Evolutionary conservation across 2,113 vertebrate species (phyloP).

Genomic region (Lethenteron camtschaticum): DNA sequence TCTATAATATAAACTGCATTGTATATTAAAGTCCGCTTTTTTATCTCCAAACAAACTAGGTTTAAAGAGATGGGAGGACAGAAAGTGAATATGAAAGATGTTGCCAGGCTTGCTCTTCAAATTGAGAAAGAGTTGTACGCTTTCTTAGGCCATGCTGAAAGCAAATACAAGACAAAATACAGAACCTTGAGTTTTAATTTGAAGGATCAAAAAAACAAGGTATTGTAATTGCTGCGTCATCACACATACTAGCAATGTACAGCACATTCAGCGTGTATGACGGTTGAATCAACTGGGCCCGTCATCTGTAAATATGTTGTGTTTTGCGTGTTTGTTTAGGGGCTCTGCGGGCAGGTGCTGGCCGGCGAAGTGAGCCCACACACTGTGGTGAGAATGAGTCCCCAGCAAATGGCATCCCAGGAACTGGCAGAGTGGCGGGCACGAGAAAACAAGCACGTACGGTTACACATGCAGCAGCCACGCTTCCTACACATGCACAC

Average conservation of each 20-base stretch:
- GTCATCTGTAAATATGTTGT: too few relatives aligned
- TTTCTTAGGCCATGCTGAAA: not conserved
- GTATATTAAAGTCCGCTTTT: too few relatives aligned
- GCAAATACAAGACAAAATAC: conserved; percentile 5
- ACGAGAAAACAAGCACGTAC: not conserved
- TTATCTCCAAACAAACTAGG: not conserved
- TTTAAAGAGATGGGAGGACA: not conserved
- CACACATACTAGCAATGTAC: too few relatives aligned
- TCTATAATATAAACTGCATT: too few relatives aligned
- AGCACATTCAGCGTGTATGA: too few relatives aligned
- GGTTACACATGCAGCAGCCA: not conserved
- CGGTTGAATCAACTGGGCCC: too few relatives aligned
- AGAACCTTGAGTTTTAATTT: not conserved
- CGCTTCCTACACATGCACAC: too few relatives aligned
- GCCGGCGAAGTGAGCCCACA: not conserved
- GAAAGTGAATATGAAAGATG: not conserved
- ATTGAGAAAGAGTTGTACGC: not conserved
- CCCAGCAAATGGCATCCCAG: conserved; percentile 2
- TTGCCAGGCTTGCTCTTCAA: not conserved
- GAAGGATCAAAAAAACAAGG: conserved; percentile 2
- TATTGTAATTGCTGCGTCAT: not conserved
- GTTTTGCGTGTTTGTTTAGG: too few relatives aligned
- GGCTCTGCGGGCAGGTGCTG: too few relatives aligned
- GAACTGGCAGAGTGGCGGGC: conserved; percentile 2
- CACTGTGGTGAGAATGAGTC: not conserved